Base-by-base conservation (phyloP, 2,113 vertebrate species). In the Machaerirhynchus nigripectus region DNA sequence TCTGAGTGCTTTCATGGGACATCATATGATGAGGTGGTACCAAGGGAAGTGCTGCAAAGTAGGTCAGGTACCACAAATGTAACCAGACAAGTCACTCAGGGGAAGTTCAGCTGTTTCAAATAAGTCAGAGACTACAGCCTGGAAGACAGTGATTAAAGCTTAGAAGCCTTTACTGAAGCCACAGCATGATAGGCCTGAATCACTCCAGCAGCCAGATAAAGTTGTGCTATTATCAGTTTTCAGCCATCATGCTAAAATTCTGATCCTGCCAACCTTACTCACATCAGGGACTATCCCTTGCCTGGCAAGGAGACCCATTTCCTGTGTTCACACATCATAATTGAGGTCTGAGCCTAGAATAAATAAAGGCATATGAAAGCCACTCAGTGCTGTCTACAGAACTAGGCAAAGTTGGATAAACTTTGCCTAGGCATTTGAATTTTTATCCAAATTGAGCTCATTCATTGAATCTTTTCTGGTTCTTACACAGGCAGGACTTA, bases 31-130 rank as follows among this genome's bases (percentile, higher is more conserved):
- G 77, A 94, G 80, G 79, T 87, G 84, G 86, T 87, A 93, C 74
- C 94, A 78, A 89, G 94, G 91, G 91, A 96, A 95, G 91, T 77
- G 65, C 69, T 87, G 84, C 77, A 95, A 96, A 96, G 92, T 97
- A 95, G 95, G 92, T 96, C 96, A 95, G 92, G 95, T 97, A 91
- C 95, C 95, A 95, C 78, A 96, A 92, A 96, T 94, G 70, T 76
- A 95, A 95, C 89, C 63, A 96, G 95, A 91, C 89, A 97, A 95
- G 77, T 89, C 61, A 95, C 95, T 93, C 65, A 61, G 50, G 84
- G 91, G 77, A 95, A 92, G 96, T 92, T 95, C 87, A 80, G 74
- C 84, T 95, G 39, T 91, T 96, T 95, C 89, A 87, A 93, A 47
- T 52, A 94, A 95, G 84, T 92, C 78, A 85, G 74, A 95, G 46